These are phyloP conservation scores for Antigone vipio DNA, from an alignment of 2,113 vertebrate species.

Conservation along the genomic window DNA sequence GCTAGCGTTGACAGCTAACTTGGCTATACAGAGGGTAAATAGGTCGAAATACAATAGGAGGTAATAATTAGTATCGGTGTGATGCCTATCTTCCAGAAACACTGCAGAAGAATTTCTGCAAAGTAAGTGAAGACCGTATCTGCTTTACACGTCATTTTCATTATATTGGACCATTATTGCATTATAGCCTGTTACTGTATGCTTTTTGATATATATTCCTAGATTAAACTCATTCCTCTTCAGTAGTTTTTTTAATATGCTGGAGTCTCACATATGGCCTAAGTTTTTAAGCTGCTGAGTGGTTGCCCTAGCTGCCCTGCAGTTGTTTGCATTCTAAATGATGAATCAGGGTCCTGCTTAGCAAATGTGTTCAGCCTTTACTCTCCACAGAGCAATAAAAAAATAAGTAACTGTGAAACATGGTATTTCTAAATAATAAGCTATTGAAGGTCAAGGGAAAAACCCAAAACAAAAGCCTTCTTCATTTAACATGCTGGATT, in stretches of 20 bases:
- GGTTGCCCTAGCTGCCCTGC: background rate
- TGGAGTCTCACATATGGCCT: background rate
- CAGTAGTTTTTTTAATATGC: background rate
- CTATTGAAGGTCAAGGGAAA: background rate
- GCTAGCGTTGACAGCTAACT: background rate
- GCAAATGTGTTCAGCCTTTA: background rate
- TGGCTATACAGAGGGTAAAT: background rate
- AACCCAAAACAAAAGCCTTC: background rate
- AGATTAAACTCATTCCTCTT: background rate
- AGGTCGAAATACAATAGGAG: background rate
- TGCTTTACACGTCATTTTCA: background rate
- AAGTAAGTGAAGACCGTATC: background rate
- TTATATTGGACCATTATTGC: background rate
- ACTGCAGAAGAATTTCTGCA: background rate
- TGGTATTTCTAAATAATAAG: background rate
- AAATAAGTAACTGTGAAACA: background rate
- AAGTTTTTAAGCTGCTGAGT: background rate
- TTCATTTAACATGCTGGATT: background rate
- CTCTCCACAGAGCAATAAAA: background rate
- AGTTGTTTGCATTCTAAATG: background rate
- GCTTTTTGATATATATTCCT: background rate
- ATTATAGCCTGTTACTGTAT: background rate
- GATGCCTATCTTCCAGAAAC: background rate
- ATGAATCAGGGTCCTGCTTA: background rate
- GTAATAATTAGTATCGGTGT: background rate